Conservation (phyloP, 1,140 invertebrate species). For the Magallana gigas region DNA sequence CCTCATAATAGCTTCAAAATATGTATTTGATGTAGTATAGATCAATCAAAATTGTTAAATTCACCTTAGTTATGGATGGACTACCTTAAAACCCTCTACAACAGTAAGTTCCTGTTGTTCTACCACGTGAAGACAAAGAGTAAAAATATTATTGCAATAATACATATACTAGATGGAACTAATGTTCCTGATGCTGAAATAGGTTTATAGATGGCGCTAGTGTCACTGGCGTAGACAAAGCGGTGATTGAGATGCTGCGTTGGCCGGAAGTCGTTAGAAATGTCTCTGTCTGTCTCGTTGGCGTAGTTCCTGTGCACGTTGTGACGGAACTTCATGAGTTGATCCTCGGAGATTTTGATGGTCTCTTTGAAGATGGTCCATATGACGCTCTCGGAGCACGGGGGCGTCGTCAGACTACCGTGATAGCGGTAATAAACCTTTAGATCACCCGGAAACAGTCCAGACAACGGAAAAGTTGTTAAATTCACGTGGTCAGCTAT, state of each 20-base stretch:
- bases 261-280: slow-evolving; percentile 60
- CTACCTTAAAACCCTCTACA: too few relatives aligned
- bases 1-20: too few relatives aligned
- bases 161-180: neutral
- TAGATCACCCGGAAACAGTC: slow-evolving; percentile 50
- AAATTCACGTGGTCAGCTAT: slow-evolving; percentile 50
- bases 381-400: slow-evolving; percentile 85
- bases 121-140: neutral
- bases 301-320: slow-evolving; percentile 57
- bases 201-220: slow-evolving; percentile 9
- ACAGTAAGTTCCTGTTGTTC: too few relatives aligned
- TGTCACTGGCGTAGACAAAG: slow-evolving; percentile 53
- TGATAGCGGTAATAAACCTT: slow-evolving; percentile 82
- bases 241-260: slow-evolving; percentile 52
- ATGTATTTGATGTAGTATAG: too few relatives aligned
- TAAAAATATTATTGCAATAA: neutral
- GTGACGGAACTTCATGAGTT: slow-evolving; percentile 57
- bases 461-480: slow-evolving; percentile 42
- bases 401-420: slow-evolving; percentile 88
- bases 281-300: slow-evolving; percentile 52
- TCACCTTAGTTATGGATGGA: too few relatives aligned
- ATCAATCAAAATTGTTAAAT: too few relatives aligned
- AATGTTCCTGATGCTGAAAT: neutral
- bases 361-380: slow-evolving; percentile 86
- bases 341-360: slow-evolving; percentile 84